Evolutionary conservation across 2,113 vertebrate species (phyloP).

Genomic region (Sinocyclocheilus grahami): DNA sequence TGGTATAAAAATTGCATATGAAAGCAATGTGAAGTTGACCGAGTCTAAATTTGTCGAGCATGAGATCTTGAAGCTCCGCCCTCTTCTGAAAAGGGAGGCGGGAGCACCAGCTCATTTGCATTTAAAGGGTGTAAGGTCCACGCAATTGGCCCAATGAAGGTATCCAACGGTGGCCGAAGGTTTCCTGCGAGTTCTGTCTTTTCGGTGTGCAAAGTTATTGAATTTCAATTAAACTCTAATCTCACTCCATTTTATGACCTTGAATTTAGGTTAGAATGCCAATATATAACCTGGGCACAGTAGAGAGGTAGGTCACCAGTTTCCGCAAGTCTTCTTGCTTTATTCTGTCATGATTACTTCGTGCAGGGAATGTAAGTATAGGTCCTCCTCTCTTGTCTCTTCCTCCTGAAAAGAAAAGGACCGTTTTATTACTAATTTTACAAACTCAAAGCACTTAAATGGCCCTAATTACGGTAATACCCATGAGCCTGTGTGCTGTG

Average conservation of each 20-base stretch:
- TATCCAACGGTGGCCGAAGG: too few relatives aligned
- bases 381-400: conserved; percentile 97
- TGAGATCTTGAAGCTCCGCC: too few relatives aligned
- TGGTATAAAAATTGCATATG: too few relatives aligned
- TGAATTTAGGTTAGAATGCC: not conserved
- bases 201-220: too few relatives aligned
- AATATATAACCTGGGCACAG: conserved; percentile 85
- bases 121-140: too few relatives aligned
- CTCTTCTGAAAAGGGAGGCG: too few relatives aligned
- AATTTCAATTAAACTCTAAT: not conserved
- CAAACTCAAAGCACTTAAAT: not conserved
- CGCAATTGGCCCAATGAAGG: too few relatives aligned
- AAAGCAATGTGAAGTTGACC: too few relatives aligned
- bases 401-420: conserved; percentile 79
- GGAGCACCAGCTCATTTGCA: too few relatives aligned
- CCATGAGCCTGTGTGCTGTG: not conserved
- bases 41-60: too few relatives aligned
- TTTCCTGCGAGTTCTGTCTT: too few relatives aligned
- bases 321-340: conserved; percentile 96
- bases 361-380: conserved; percentile 96
- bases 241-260: too few relatives aligned
- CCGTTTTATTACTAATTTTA: conserved; percentile 8
- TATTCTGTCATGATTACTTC: conserved; percentile 99
- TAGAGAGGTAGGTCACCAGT: conserved; percentile 95
- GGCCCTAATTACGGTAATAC: conserved; percentile 8